These are phyloP conservation scores for Panulirus ornatus DNA, from an alignment of 1,140 invertebrate genomes.

Conservation along the genomic window DNA sequence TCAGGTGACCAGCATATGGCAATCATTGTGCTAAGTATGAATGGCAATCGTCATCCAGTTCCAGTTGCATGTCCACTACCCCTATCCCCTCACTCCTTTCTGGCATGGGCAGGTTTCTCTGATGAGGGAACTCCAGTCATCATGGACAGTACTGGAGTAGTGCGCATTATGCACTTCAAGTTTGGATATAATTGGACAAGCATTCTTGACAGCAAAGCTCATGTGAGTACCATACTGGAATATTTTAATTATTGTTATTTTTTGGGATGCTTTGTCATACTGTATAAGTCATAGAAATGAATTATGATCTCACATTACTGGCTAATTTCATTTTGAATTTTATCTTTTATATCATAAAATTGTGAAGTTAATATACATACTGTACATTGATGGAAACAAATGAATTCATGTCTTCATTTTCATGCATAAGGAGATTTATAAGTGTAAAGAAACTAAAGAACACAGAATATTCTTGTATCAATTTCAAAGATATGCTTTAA, in stretches of 20 bases:
- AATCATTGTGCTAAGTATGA: conserved; percentile 78
- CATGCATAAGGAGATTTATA: no score
- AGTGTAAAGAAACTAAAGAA: no score
- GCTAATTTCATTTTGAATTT: no score
- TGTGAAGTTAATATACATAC: neutral
- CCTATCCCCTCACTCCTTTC: conserved; percentile 83
- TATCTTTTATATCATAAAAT: neutral
- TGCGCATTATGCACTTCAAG: conserved; percentile 82
- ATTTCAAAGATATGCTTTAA: no score
- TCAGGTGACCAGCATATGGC: conserved; percentile 79
- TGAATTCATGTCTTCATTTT: neutral
- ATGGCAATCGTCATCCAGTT: conserved; percentile 75
- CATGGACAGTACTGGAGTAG: conserved; percentile 84
- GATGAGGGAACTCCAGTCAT: conserved; percentile 83
- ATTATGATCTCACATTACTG: no score
- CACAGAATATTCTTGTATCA: no score
- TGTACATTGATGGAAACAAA: no score
- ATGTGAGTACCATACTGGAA: conserved; percentile 79
- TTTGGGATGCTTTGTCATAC: no score
- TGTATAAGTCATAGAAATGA: conserved; percentile 75
- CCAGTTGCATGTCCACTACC: conserved; percentile 81
- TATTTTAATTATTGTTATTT: no score
- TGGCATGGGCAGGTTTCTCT: conserved; percentile 90
- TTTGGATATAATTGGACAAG: conserved; percentile 86
- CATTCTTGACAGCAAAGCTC: conserved; percentile 85